phyloP scores from a whole-genome alignment of 2,888 invertebrate genomes.

The Rotaria socialis region DNA sequence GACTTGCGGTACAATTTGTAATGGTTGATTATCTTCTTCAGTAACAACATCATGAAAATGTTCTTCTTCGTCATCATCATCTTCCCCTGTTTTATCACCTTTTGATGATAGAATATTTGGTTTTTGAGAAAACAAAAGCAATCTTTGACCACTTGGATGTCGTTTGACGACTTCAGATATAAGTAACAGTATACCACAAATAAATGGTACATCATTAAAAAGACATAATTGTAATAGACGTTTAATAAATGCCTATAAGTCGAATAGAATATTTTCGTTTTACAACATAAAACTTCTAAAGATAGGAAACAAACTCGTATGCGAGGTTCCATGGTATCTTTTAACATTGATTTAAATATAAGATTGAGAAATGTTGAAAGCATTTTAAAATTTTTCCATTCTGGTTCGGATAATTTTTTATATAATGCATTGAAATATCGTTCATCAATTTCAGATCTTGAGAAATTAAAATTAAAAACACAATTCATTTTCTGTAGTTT shows the following conservation, averaged over 20 bases:
- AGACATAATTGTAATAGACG: conserved; percentile 68
- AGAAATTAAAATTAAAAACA: conserved; percentile 40
- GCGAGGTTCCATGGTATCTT: conserved; percentile 70
- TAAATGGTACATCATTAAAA: conserved; percentile 70
- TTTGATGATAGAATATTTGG: background rate
- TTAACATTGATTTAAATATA: conserved; percentile 76
- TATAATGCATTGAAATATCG: conserved; percentile 78
- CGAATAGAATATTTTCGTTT: background rate
- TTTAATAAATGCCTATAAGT: conserved; percentile 74
- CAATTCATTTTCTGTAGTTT: background rate
- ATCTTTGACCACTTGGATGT: background rate
- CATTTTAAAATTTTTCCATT: conserved; percentile 63
- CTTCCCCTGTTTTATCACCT: background rate
- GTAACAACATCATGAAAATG: conserved; percentile 58
- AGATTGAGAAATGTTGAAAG: conserved; percentile 77
- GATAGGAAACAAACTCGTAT: conserved; percentile 60
- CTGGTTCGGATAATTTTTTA: conserved; percentile 74
- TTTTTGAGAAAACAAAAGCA: conserved; percentile 12
- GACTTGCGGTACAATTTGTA: conserved; percentile 47
- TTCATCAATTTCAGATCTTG: conserved; percentile 59
- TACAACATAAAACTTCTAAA: background rate
- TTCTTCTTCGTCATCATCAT: conserved; percentile 59
- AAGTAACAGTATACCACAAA: conserved; percentile 76
- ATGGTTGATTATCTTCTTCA: conserved; percentile 50
- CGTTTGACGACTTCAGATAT: conserved; percentile 65